These are phyloP conservation scores for Sylvilagus bachmani DNA, from an alignment of 2,113 vertebrate species.

Conservation along the genomic window DNA sequence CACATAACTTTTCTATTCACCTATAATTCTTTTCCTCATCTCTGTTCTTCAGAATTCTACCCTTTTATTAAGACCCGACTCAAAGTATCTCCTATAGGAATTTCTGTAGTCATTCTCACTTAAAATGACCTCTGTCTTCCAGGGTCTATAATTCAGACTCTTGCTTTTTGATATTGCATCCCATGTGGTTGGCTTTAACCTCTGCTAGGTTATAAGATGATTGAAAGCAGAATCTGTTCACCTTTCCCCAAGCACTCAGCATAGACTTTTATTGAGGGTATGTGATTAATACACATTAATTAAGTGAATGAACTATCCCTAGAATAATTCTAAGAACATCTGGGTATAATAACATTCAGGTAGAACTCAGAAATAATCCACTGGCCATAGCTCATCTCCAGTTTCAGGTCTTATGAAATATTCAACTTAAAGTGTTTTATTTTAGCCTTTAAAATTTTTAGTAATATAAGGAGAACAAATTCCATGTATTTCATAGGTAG, in stretches of 20 bases:
- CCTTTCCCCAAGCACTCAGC: constrained; percentile 38
- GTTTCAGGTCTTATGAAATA: neutral
- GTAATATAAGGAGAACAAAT: no score
- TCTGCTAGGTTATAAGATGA: constrained; percentile 61
- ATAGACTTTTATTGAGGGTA: constrained; percentile 52
- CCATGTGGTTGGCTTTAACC: constrained; percentile 8
- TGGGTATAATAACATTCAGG: constrained; percentile 8
- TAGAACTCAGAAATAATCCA: constrained; percentile 5
- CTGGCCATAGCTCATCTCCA: neutral
- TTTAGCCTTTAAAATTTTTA: no score
- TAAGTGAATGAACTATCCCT: constrained; percentile 4
- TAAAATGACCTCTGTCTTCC: constrained; percentile 37
- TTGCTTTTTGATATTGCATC: constrained; percentile 29
- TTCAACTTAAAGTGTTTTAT: neutral
- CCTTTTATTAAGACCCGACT: neutral
- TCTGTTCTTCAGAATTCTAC: neutral
- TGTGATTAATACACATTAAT: constrained; percentile 73
- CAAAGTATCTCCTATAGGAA: neutral
- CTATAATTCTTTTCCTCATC: neutral
- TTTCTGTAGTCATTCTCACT: neutral
- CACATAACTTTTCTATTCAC: neutral
- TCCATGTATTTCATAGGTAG: no score
- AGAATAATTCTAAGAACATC: constrained; percentile 22
- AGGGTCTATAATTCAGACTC: constrained; percentile 42
- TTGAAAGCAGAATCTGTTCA: constrained; percentile 60